Evolutionary conservation across 2,888 invertebrate species (phyloP).

Genomic region (Meliscaeva auricollis): DNA sequence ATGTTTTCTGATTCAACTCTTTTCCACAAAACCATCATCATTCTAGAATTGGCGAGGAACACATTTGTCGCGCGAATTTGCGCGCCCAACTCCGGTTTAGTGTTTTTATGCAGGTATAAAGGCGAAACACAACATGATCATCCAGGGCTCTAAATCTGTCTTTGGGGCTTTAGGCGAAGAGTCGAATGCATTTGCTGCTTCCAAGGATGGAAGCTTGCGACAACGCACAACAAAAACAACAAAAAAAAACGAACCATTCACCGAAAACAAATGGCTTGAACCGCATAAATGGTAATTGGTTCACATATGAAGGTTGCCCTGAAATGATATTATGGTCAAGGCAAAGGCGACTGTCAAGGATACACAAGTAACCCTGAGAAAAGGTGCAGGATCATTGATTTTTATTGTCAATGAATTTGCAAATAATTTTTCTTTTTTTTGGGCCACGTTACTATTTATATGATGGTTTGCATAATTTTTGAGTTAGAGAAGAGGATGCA

Average conservation of each 20-base stretch:
- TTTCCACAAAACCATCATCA: slow-evolving; percentile 16
- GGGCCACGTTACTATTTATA: slow-evolving; percentile 32
- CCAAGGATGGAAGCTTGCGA: neutral
- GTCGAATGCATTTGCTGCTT: neutral
- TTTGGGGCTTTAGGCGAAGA: neutral
- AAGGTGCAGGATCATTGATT: slow-evolving; percentile 70
- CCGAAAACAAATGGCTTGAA: slow-evolving; percentile 58
- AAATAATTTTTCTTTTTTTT: slow-evolving; percentile 58
- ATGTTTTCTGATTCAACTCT: slow-evolving; percentile 17
- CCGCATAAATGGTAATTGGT: slow-evolving; percentile 70
- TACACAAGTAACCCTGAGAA: slow-evolving; percentile 1
- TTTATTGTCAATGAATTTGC: slow-evolving; percentile 73
- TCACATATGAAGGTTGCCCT: slow-evolving; percentile 63
- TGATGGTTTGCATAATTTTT: slow-evolving; percentile 63
- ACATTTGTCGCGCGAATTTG: slow-evolving; percentile 39
- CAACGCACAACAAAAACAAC: neutral
- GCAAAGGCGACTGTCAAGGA: slow-evolving; percentile 31
- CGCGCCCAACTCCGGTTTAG: slow-evolving; percentile 51
- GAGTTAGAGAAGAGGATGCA: slow-evolving; percentile 45
- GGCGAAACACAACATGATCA: slow-evolving; percentile 66
- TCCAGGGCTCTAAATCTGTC: slow-evolving; percentile 59
- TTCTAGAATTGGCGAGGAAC: slow-evolving; percentile 9
- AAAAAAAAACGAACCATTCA: neutral
- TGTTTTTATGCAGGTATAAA: slow-evolving; percentile 50
- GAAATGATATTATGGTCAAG: slow-evolving; percentile 37